These are phyloP conservation scores for Rhinichthys klamathensis DNA, from an alignment of 2,113 vertebrate genomes.

Conservation along the genomic window DNA sequence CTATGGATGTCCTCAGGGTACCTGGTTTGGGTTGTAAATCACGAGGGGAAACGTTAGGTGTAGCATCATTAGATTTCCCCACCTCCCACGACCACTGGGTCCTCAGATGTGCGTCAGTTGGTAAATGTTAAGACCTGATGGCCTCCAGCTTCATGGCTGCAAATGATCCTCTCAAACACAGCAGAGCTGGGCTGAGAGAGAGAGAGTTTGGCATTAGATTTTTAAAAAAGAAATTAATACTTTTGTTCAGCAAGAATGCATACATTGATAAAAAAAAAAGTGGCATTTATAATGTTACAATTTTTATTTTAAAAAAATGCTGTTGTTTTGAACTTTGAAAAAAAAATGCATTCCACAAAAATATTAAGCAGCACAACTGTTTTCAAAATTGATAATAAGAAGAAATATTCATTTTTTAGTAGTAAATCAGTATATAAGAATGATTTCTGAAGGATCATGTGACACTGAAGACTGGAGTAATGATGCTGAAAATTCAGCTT, in stretches of 20 bases:
- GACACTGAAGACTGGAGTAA: background rate
- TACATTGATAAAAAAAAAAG: no score
- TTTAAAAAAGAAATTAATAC: no score
- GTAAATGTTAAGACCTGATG: conserved; percentile 54
- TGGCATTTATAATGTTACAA: no score
- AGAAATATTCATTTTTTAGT: no score
- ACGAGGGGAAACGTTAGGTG: conserved; percentile 41
- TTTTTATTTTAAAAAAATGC: no score
- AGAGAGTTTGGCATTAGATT: no score
- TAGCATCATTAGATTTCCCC: conserved; percentile 16
- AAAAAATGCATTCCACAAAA: no score
- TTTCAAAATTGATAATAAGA: no score
- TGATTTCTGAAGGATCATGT: background rate
- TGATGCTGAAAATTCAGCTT: background rate
- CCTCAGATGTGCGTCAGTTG: conserved; percentile 55
- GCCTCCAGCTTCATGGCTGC: background rate
- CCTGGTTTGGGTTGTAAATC: conserved; percentile 15
- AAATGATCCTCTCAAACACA: background rate
- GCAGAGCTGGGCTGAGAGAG: background rate
- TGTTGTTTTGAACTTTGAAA: no score
- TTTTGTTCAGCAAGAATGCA: no score
- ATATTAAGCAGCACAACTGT: no score
- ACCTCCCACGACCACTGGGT: conserved; percentile 8
- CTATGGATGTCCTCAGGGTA: background rate
- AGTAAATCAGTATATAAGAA: no score